These are phyloP conservation scores for Australoheros facetus DNA, from an alignment of 2,797 vertebrate species.

Conservation along the genomic window DNA sequence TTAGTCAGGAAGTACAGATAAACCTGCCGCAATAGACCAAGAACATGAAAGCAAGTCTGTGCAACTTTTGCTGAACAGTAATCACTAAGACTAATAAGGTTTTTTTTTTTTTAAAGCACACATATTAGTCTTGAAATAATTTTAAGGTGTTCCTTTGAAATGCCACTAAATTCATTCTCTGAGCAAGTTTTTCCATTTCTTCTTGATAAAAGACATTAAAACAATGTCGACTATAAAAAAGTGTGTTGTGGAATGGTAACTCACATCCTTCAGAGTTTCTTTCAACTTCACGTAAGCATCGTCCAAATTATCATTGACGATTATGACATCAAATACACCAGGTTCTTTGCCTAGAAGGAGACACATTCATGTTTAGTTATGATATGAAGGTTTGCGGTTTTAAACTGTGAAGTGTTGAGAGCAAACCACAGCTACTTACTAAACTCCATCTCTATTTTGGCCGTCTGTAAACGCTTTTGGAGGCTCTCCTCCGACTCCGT, in stretches of 20 bases:
- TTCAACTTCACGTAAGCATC: constrained; percentile 85
- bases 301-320: constrained; percentile 91
- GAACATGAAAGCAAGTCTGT: background rate
- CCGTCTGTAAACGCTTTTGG: constrained; percentile 85
- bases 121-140: no score
- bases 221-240: background rate
- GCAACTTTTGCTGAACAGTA: background rate
- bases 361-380: background rate
- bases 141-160: no score
- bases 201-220: no score
- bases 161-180: no score
- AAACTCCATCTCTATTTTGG: constrained; percentile 86
- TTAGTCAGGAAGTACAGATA: background rate
- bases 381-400: background rate
- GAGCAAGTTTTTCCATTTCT: no score
- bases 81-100: background rate
- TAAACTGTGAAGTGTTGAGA: background rate
- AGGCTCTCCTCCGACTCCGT: constrained; percentile 94
- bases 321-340: constrained; percentile 87
- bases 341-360: constrained; percentile 85
- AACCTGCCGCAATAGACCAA: background rate
- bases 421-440: constrained; percentile 80
- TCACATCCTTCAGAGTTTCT: constrained; percentile 86
- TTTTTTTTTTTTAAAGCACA: no score
- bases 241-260: constrained; percentile 18